These are phyloP conservation scores for Phrynosoma platyrhinos DNA, from an alignment of 2,113 vertebrate species.

Conservation along the genomic window DNA sequence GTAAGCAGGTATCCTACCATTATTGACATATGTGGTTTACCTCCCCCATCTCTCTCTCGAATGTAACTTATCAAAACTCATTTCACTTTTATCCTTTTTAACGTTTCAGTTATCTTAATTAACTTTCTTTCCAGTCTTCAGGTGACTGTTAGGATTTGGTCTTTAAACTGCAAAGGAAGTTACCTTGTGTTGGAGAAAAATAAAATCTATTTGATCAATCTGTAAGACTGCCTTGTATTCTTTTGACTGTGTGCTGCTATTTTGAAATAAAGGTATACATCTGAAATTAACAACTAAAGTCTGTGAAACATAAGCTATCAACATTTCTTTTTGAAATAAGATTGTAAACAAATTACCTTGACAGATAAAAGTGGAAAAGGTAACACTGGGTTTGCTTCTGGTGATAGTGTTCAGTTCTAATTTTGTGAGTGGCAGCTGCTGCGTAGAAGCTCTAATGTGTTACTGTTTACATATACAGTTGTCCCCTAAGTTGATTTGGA, in stretches of 20 bases:
- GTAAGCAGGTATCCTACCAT: constrained; percentile 77
- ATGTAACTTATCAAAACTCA: constrained; percentile 60
- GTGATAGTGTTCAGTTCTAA: neutral
- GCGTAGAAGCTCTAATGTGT: neutral
- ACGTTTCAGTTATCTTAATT: constrained; percentile 70
- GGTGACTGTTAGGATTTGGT: constrained; percentile 84
- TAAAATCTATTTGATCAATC: constrained; percentile 78
- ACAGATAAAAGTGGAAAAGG: neutral
- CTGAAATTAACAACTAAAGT: no score
- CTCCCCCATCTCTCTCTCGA: neutral
- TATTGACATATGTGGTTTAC: constrained; percentile 64
- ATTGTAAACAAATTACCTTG: neutral
- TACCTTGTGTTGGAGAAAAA: constrained; percentile 84
- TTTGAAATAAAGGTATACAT: neutral
- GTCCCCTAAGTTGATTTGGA: neutral
- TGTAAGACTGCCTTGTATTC: constrained; percentile 53
- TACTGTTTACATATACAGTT: neutral
- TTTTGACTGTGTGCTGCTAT: constrained; percentile 31
- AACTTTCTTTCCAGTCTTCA: constrained; percentile 78
- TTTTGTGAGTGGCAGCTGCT: neutral
- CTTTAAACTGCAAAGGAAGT: constrained; percentile 81
- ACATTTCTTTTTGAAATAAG: neutral
- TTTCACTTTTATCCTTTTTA: constrained; percentile 72
- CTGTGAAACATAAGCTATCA: no score
- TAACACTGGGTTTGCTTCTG: neutral